Conservation (phyloP, 2,113 vertebrate genomes). For the Chlorodrepanis virens region DNA sequence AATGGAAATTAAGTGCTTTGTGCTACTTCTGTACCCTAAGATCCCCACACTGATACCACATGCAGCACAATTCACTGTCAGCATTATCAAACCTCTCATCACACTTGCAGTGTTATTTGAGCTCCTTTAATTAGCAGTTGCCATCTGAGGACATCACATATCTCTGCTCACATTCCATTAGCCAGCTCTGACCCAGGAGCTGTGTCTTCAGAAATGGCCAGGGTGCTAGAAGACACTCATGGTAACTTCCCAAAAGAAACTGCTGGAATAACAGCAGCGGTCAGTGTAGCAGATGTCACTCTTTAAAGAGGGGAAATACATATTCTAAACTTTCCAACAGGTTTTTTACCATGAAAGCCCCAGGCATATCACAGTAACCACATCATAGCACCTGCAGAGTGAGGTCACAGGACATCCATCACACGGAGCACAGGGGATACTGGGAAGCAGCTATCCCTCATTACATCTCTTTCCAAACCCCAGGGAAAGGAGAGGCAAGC, state of each 20-base stretch:
- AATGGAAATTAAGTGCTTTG: background rate
- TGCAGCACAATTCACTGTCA: background rate
- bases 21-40: background rate
- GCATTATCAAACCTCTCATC: background rate
- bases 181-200: background rate
- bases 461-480: background rate
- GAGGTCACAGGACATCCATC: background rate
- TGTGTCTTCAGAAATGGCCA: rapidly evolving
- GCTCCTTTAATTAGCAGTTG: background rate
- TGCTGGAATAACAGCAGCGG: background rate
- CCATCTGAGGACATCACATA: background rate
- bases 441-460: background rate
- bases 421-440: background rate
- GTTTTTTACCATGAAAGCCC: background rate
- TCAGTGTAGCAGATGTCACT: background rate
- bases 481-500: background rate
- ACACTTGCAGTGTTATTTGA: background rate
- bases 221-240: too few species aligned
- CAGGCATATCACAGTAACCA: background rate
- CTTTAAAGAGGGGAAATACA: background rate
- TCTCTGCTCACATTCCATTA: background rate
- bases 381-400: background rate
- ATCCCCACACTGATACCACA: background rate
- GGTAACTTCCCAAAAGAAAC: background rate
- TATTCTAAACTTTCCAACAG: background rate